Evolutionary conservation across 2,797 vertebrate genomes (phyloP).

Genomic region (Apogon talboti): DNA sequence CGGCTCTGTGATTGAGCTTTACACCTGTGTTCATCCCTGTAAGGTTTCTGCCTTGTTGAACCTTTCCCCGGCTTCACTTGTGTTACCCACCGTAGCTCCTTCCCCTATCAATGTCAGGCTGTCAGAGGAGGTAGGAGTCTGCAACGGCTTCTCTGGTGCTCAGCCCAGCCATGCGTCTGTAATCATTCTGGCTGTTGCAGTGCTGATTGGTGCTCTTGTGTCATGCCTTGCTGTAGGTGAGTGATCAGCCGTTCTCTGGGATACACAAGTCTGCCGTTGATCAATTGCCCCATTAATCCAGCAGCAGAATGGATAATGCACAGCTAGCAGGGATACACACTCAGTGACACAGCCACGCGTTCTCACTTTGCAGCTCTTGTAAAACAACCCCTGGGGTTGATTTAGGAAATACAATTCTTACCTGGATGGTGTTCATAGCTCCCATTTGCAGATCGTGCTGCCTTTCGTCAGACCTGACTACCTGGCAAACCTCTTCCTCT

Average conservation of each 20-base stretch:
- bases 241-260: constrained; percentile 71
- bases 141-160: constrained; percentile 33
- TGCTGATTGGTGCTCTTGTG: constrained; percentile 67
- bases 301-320: constrained; percentile 72
- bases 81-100: constrained; percentile 24
- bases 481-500: constrained; percentile 13
- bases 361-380: constrained; percentile 55
- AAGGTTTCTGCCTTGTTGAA: constrained; percentile 68
- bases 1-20: constrained; percentile 57
- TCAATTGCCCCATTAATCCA: constrained; percentile 81
- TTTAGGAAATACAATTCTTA: constrained; percentile 26
- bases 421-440: constrained; percentile 35
- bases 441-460: constrained; percentile 49
- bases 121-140: constrained; percentile 43
- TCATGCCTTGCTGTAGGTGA: constrained; percentile 70
- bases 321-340: constrained; percentile 55
- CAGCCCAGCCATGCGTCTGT: constrained; percentile 58
- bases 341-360: constrained; percentile 47
- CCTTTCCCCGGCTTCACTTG: constrained; percentile 35
- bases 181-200: constrained; percentile 67
- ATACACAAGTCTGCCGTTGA: constrained; percentile 74
- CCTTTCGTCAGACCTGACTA: constrained; percentile 40
- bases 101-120: constrained; percentile 65
- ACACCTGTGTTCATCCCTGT: constrained; percentile 64
- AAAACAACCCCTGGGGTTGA: constrained; percentile 69